Percentiles rank a stretch among this genome's conserved stretches.
Evolutionary conservation across 2,797 vertebrate species (phyloP).

Genomic region (Buphagus erythrorhynchus): DNA sequence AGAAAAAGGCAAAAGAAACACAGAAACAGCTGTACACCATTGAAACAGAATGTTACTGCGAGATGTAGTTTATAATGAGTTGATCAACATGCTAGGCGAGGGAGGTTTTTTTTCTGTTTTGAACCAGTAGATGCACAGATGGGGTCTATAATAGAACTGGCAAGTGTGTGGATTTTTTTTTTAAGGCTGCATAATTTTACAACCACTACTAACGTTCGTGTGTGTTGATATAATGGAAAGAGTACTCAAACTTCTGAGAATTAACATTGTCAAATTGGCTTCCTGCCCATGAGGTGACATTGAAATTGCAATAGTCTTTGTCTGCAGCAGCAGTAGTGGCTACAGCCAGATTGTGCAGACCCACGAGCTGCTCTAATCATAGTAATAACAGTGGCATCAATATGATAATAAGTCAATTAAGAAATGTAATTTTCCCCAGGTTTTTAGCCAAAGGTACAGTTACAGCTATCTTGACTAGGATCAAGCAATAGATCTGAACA

Average conservation of each 20-base stretch:
- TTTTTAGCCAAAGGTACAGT: not conserved
- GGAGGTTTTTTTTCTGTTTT: conserved; percentile 7
- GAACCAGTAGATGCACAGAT: conserved; percentile 42
- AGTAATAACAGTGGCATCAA: not conserved
- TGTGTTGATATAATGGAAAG: not conserved
- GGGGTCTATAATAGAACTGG: conserved; percentile 32
- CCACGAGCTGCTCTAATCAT: not conserved
- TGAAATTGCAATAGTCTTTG: not conserved
- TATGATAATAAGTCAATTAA: not conserved
- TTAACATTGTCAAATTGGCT: not conserved
- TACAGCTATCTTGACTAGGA: not conserved
- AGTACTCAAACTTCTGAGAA: conserved; percentile 10
- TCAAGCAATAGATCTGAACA: not conserved
- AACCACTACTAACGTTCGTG: not conserved
- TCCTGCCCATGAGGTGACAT: not conserved
- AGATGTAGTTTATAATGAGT: conserved; percentile 33
- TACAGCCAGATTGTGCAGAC: not conserved
- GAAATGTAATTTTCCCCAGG: not conserved
- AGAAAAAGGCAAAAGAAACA: not conserved
- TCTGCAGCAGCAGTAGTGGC: not conserved
- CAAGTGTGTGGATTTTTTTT: not conserved
- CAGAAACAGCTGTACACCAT: conserved; percentile 9
- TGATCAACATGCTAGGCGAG: conserved; percentile 32
- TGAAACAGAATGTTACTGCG: not conserved
- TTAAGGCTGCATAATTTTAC: conserved; percentile 32